Evolutionary conservation across 2,888 invertebrate species (phyloP).

Genomic region (Drosophila neonasuta): DNA sequence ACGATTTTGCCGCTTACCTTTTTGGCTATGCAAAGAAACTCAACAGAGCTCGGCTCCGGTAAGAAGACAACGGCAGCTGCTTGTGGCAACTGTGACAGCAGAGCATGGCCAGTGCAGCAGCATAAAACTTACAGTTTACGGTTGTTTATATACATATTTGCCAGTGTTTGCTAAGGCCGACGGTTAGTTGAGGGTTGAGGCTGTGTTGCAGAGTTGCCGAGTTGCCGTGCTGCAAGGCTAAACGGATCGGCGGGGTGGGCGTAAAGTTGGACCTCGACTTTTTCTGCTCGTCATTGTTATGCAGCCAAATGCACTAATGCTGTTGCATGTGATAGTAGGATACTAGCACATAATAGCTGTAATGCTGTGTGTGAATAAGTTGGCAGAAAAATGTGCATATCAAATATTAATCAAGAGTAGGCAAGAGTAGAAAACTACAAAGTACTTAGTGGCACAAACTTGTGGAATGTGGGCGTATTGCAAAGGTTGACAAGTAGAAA

Average conservation of each 20-base stretch:
- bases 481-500: not conserved
- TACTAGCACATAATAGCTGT: constrained; percentile 22
- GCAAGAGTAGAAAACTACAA: constrained; percentile 17
- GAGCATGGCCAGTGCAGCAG: constrained; percentile 24
- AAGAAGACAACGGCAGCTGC: not conserved
- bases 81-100: constrained; percentile 7
- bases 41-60: constrained; percentile 2
- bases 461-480: not conserved
- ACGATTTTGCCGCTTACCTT: constrained; percentile 56
- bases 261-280: constrained; percentile 33
- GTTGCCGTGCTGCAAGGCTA: constrained; percentile 1
- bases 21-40: constrained; percentile 45
- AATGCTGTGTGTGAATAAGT: constrained; percentile 5
- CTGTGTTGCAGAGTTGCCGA: not conserved
- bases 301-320: constrained; percentile 61
- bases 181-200: not conserved
- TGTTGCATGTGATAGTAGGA: constrained; percentile 54
- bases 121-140: constrained; percentile 55
- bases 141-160: constrained; percentile 36
- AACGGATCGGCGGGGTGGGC: constrained; percentile 24
- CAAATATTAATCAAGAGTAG: constrained; percentile 46
- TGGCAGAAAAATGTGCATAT: constrained; percentile 26
- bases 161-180: constrained; percentile 11
- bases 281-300: constrained; percentile 47
- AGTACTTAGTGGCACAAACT: constrained; percentile 1